Base-by-base conservation (phyloP, 2,888 invertebrate species). In the Pheosia tremula region DNA sequence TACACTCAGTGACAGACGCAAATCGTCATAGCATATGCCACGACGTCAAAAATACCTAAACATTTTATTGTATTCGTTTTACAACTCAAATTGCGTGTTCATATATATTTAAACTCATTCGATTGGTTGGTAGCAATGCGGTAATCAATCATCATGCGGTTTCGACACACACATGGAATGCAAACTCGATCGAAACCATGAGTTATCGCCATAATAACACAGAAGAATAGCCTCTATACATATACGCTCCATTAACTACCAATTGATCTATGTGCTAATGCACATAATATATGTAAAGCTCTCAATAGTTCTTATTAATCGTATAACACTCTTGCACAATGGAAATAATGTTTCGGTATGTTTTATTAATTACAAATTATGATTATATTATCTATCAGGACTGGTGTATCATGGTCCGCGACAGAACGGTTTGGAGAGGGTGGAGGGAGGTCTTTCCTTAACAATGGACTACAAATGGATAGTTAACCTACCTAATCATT, bases 161-260 rank as follows among this genome's bases (percentile, higher is more conserved):
- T 74, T 65, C 68, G 58, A 69, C 63, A 72, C 58, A 62, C 64
- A 63, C 57, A 64, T 59, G 71, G 67, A 67, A 76, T 66, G 68
- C 57, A 62, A 59, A 63, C 62, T 62, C 58, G 58, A 64, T 69
- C 63, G 56, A 61, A 65, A 60, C 63, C 56, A 68, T 75, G 74
- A 77, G 64, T 74, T 75, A 77, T 75, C 65, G 66, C 57, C 61
- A 56, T 64, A 56, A 68, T 72, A 66, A 68, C 52, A 63, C 54
- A 55, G 61, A 74, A 69, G 72, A 75, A 77, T 77, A 56, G 70
- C 59, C 60, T 63, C 55, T 49, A 63, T 54, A 39, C 50, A 72
- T 24, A 69, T 71, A 71, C 71, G 76, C 74, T 75, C 71, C 69
- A 74, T 64, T 74, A 69, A 64, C 64, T 52, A 57, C 57, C 64